phyloP scores from a whole-genome alignment of 2,888 invertebrate species.

The Ellobium chinense region DNA sequence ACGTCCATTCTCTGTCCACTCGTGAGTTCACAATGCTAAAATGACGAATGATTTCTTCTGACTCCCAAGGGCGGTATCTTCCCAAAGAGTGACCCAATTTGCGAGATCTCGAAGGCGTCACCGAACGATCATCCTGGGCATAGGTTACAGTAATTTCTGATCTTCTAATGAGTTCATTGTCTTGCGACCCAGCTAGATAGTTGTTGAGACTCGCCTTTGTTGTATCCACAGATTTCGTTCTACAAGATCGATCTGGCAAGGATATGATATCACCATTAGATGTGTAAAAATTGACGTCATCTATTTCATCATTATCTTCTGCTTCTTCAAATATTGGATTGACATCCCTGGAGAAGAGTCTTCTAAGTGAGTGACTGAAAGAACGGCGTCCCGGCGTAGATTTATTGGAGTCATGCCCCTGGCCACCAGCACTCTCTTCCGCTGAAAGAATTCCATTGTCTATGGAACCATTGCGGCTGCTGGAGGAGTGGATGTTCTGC shows the following conservation, averaged over 20 bases:
- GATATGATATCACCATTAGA: neutral
- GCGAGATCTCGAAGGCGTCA: neutral
- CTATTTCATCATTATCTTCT: neutral
- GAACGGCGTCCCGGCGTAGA: neutral
- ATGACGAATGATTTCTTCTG: neutral
- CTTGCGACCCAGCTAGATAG: neutral
- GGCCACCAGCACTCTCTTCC: neutral
- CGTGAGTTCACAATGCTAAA: neutral
- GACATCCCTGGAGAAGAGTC: slow-evolving; percentile 40
- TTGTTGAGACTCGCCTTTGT: slow-evolving; percentile 26
- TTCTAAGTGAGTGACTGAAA: neutral
- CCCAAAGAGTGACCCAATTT: slow-evolving; percentile 9
- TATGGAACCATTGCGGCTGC: neutral
- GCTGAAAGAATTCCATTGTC: neutral
- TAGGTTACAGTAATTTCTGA: neutral
- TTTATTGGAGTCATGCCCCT: neutral
- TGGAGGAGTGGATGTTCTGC: neutral
- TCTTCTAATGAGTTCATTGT: neutral
- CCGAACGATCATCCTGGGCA: neutral
- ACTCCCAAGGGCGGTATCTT: slow-evolving; percentile 5
- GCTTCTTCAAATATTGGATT: slow-evolving; percentile 31
- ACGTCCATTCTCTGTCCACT: neutral
- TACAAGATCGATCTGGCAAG: neutral
- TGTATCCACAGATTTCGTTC: neutral
- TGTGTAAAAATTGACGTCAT: neutral